Percentiles rank a stretch among this genome's conserved stretches.
phyloP scores from a whole-genome alignment of 2,113 vertebrate genomes.

The Crotophaga sulcirostris region DNA sequence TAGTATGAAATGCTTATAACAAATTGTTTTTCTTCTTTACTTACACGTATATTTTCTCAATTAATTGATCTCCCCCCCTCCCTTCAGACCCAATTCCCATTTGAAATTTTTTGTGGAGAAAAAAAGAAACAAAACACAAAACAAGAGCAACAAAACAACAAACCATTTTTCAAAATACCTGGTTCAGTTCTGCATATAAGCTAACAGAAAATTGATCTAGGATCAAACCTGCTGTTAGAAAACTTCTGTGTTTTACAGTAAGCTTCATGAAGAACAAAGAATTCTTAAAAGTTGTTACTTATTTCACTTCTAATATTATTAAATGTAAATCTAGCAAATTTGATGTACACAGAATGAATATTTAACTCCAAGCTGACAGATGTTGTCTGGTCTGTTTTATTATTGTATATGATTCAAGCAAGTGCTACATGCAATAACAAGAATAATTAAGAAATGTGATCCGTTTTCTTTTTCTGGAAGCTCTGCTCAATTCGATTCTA shows the following conservation, averaged over 20 bases:
- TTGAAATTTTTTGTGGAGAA: rapidly evolving
- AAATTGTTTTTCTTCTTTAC: background rate
- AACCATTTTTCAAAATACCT: background rate
- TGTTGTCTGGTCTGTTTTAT: background rate
- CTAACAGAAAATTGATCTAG: background rate
- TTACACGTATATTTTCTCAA: background rate
- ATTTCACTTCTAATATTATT: background rate
- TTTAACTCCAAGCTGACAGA: background rate
- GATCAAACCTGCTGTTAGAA: background rate
- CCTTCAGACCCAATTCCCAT: background rate
- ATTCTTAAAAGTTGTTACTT: background rate
- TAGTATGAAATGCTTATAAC: background rate
- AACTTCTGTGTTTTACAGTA: background rate
- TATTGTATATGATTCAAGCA: background rate
- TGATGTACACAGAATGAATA: background rate
- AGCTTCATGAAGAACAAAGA: background rate
- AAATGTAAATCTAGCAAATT: background rate
- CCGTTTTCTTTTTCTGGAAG: background rate
- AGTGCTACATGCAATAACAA: background rate
- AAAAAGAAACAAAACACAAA: background rate
- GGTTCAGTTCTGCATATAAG: background rate
- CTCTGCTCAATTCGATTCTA: background rate
- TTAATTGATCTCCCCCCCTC: rapidly evolving
- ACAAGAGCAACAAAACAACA: too few relatives aligned
- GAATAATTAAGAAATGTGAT: background rate